Base-by-base conservation (phyloP, 2,113 vertebrate species). In the Bufo gargarizans region DNA sequence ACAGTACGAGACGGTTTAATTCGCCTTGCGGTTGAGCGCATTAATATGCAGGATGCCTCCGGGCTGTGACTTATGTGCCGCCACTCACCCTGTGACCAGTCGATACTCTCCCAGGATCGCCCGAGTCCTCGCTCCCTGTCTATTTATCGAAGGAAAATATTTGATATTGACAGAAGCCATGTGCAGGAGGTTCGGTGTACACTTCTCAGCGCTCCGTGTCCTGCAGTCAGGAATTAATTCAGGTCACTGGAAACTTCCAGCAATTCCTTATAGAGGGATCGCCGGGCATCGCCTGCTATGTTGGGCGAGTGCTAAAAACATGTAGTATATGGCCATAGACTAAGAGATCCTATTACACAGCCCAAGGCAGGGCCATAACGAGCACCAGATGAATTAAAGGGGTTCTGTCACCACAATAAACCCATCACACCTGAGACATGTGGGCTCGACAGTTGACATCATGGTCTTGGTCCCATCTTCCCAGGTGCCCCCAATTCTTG, bases 91-190 rank as follows among this genome's bases (percentile, higher is more conserved):
- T 47, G 33, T 50, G 74, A 50, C 74, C 74, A 50, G 74, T 76
- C 43, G 17, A 7, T 76, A 76, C 8, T 76, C 72, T 19, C 45
- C 43, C 49, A 45, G 14, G 72, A 72, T 14, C 43, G 69, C 69
- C 69, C 20, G 58, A 67, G 65, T 43, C 43, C 16, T 47, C 17
- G 45, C 45, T 19, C 6, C 22, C 11, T 71, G 67, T 43, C 67
- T 76, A 47, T 76, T 50, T 77, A 77, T 77, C 19, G 74, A 77
- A 19, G 47, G 47, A 77, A 50, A 50, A 77, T 50, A 50, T 77
- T 77, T 77, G 74, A 50, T 77, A 53, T 77, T 45, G 33, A 77
- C 74, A 77, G 74, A 77, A 77, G 16, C 74, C 47, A 20, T 50
- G 47, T 50, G 16, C 45, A 4, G 74, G 0, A 14, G 14, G 45